Evolutionary conservation across 2,113 vertebrate genomes (phyloP).

Genomic region (Grallaria varia): DNA sequence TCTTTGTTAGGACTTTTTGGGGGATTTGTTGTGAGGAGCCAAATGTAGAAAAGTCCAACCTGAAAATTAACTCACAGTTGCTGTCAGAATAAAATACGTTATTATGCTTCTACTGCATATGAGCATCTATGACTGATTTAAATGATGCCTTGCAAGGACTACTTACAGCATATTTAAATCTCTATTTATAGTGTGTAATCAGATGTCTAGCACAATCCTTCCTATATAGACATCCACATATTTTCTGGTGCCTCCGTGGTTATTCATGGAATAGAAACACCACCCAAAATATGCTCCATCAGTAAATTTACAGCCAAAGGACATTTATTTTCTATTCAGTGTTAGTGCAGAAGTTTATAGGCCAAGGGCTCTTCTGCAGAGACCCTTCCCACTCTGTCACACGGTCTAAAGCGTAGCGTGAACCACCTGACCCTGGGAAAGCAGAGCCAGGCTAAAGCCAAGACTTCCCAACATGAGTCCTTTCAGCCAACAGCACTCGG

Average conservation of each 20-base stretch:
- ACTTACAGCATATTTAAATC: background rate
- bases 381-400: background rate
- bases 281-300: background rate
- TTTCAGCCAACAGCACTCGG: background rate
- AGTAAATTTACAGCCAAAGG: background rate
- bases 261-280: background rate
- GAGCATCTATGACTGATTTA: background rate
- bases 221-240: background rate
- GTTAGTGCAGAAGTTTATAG: background rate
- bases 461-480: accelerated
- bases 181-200: background rate
- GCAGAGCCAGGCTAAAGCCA: background rate
- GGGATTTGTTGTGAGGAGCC: background rate
- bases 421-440: background rate
- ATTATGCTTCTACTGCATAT: background rate
- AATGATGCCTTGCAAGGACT: background rate
- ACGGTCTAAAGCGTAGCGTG: accelerated
- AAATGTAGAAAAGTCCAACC: background rate
- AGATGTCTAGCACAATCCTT: background rate
- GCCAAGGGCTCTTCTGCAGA: background rate
- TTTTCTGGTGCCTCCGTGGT: background rate
- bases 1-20: background rate
- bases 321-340: background rate
- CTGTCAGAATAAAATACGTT: background rate
- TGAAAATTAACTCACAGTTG: background rate